Conservation (phyloP, 2,113 vertebrate genomes). For the Chauna torquata region DNA sequence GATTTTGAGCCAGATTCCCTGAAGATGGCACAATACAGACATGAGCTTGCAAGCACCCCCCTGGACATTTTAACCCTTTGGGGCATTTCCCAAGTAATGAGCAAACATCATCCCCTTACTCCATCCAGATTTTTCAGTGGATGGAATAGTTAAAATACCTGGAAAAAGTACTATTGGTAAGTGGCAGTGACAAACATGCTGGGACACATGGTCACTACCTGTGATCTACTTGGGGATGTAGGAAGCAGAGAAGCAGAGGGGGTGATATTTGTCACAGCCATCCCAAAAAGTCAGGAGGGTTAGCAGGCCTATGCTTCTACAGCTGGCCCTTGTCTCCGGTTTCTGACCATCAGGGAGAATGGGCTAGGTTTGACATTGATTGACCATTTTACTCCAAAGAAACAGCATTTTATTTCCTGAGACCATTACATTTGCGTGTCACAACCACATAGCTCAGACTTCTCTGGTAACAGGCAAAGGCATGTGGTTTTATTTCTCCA, state of each 20-base stretch:
- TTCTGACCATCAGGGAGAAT: fast-evolving
- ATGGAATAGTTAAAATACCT: background rate
- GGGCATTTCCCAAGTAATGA: background rate
- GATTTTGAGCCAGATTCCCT: background rate
- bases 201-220: background rate
- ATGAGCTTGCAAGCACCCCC: background rate
- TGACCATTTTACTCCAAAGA: background rate
- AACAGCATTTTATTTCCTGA: background rate
- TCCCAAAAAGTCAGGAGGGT: background rate
- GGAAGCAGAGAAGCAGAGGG: background rate
- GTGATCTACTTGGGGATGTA: background rate
- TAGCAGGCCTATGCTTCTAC: background rate
- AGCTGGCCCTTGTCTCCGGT: background rate
- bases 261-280: background rate
- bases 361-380: background rate
- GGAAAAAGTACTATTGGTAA: background rate
- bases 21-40: background rate
- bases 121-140: background rate
- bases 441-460: background rate
- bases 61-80: background rate
- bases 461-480: background rate
- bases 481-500: background rate
- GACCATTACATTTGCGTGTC: background rate
- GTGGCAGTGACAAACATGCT: background rate
- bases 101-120: background rate